Evolutionary conservation across 1,140 invertebrate genomes (phyloP).

Genomic region (Drosophila ananassae): DNA sequence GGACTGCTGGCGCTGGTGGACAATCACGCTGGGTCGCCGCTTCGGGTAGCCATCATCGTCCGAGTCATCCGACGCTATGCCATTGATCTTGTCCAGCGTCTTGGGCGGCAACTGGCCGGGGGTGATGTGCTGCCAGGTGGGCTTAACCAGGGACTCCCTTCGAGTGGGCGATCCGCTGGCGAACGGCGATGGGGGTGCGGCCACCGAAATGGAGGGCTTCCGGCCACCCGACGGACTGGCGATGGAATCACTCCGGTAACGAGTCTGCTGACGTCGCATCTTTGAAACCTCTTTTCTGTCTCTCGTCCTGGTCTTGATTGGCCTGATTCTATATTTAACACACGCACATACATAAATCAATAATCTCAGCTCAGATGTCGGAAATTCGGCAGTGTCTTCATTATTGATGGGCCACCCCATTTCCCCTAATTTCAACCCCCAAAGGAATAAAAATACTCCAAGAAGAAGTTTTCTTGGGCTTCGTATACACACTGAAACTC

Average conservation of each 20-base stretch:
- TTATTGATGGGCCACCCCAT: slow-evolving; percentile 34
- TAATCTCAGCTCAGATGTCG: slow-evolving; percentile 35
- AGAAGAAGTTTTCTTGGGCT: slow-evolving; percentile 26
- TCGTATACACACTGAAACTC: slow-evolving; percentile 17
- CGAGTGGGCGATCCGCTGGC: slow-evolving; percentile 60
- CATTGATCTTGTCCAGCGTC: slow-evolving; percentile 80
- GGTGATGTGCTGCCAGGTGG: slow-evolving; percentile 83
- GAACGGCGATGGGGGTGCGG: slow-evolving; percentile 39
- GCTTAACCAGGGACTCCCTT: slow-evolving; percentile 80
- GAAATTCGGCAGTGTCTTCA: slow-evolving; percentile 31
- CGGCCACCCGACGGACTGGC: slow-evolving; percentile 53
- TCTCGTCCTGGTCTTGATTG: slow-evolving; percentile 38
- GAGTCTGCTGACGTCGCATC: slow-evolving; percentile 74
- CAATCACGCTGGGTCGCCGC: slow-evolving; percentile 75
- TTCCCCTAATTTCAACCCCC: slow-evolving; percentile 18
- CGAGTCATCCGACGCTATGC: slow-evolving; percentile 73
- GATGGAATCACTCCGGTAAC: slow-evolving; percentile 74
- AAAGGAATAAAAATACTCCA: neutral
- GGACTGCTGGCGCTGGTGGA: slow-evolving; percentile 73
- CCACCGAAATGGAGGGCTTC: slow-evolving; percentile 53
- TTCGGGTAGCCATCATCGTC: slow-evolving; percentile 77
- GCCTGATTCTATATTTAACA: slow-evolving; percentile 62
- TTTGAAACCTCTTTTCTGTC: slow-evolving; percentile 48
- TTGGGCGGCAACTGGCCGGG: slow-evolving; percentile 77
- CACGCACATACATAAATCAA: slow-evolving; percentile 45